Base-by-base conservation (phyloP, 2,888 invertebrate genomes). In the Bimastos eiseni region DNA sequence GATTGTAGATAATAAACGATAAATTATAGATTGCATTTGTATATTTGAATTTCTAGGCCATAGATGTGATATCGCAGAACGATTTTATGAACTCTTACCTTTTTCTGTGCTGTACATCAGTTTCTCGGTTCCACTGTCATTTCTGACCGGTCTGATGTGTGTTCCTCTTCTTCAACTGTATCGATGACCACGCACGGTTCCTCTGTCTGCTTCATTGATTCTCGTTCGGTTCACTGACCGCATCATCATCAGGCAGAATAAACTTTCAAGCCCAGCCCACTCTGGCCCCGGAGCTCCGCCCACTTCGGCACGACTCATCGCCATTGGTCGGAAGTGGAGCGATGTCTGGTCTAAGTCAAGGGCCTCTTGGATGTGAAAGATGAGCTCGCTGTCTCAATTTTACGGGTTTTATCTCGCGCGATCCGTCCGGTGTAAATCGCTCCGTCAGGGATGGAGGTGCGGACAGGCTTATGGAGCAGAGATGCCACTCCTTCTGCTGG, bases 291-390 rank as follows among this genome's bases (percentile, higher is more conserved):
- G 8, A 70, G 70, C 70, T 13, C 70, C 70, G 70, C 70, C 70
- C 70, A 70, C n/a, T n/a, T 70, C 70, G 0, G 70, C 70, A 8
- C n/a, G 70, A 11, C 70, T 13, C n/a, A 30, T 70, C 70, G 70
- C 70, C 4, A 70, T 70, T 70, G 70, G 70, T 70, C 70, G n/a
- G 70, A 70, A 70, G 70, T 70, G 13, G n/a, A 70, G n/a, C 70
- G 70, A 30, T 30, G 70, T n/a, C 70, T 70, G 70, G 70, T 70
- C 30, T 70, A n/a, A 70, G 70, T 70, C 70, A 70, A 70, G 70
- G 70, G n/a, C n/a, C 70, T 70, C 30, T n/a, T 70, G 70, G 70
- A 70, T n/a, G 70, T n/a, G 70, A 70, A 70, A n/a, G 70, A 70
- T 70, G 70, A 30, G 70, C n/a, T n/a, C n/a, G 30, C 8, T 70